A percentile compares a stretch with the other conserved stretches of the same genome.
These are phyloP conservation scores for Heliconius nattereri DNA, from an alignment of 1,140 invertebrate genomes.

Conservation along the genomic window DNA sequence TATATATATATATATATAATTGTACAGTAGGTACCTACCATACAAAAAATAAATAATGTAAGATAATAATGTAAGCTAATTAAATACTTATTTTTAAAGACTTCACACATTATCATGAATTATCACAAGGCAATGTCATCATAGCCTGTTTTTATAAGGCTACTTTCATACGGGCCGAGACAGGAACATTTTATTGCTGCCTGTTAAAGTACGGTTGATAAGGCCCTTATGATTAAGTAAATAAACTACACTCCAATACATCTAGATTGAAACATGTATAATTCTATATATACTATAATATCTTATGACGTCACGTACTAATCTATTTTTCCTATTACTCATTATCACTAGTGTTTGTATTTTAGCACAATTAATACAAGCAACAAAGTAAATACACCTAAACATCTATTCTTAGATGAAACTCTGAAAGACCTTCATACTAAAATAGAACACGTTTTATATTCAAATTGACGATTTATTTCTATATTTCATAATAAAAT, in stretches of 20 bases:
- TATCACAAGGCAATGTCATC: not conserved
- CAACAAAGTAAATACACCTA: slow-evolving; percentile 16
- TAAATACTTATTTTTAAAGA: not conserved
- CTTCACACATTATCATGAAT: not conserved
- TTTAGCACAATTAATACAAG: not conserved
- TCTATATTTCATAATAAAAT: not conserved
- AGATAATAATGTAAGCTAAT: not conserved
- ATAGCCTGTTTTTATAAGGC: not conserved
- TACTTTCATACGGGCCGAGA: not conserved
- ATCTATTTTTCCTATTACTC: not conserved
- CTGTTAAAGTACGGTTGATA: not conserved
- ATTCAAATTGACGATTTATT: not conserved
- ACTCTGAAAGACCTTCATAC: slow-evolving; percentile 20
- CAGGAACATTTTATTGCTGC: not conserved
- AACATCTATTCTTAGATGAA: not conserved
- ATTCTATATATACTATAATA: not conserved
- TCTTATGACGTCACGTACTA: not conserved
- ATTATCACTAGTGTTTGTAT: not conserved
- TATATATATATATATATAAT: too few species aligned
- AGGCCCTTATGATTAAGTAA: not conserved
- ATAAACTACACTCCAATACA: not conserved
- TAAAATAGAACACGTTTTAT: not conserved
- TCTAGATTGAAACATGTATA: not conserved
- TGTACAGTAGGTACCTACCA: not conserved
- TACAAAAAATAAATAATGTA: not conserved